Evolutionary conservation across 37 sponge, comb jelly and placozoan species (phyloP), one percentile per base, ranked within the genome.

Genomic region (Eunapius fragilis): DNA sequence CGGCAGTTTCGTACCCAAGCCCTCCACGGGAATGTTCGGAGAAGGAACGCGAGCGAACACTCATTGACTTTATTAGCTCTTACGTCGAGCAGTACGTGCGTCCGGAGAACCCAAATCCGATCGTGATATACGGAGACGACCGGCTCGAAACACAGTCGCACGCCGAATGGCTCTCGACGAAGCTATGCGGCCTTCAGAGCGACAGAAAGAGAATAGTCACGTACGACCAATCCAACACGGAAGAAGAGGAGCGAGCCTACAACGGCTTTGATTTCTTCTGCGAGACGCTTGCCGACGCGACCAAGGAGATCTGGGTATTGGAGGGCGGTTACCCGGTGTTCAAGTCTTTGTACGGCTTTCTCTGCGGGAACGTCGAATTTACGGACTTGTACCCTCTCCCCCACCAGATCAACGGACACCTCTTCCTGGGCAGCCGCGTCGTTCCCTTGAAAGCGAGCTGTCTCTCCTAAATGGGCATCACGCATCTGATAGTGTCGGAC

Each of bases 51-150:
- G 89, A 86, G 68, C 25, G 11, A 25, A 28, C 25, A 31, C 81
- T 93, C 4, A 24, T 77, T 0, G 37, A 50, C 0, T 93, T 93
- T 58, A 83, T 90, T 68, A 22, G 41, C 30, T 49, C 30, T 0
- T 87, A 86, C 45, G 77, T 90, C 23, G 67, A 72, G 35, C 76
- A 76, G 48, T 89, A 82, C 58, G 68, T 73, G 33, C 33, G 81
- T 50, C 94, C 90, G 69, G 94, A 93, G 50, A 93, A 93, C 74
- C 77, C 87, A 36, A 86, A 83, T 34, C 94, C 94, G 25, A 69
- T 93, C 9, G 88, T 93, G 23, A 58, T 93, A 31, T 93, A 93
- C 38, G 94, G 94, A 47, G 75, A 81, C 69, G 69, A 34, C 70
- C 31, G 41, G 7, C 84, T 83, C 3, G 87, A 58, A 22, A 58